Conservation (phyloP, 2,113 vertebrate species). For the Sterrhoptilus dennistouni region DNA sequence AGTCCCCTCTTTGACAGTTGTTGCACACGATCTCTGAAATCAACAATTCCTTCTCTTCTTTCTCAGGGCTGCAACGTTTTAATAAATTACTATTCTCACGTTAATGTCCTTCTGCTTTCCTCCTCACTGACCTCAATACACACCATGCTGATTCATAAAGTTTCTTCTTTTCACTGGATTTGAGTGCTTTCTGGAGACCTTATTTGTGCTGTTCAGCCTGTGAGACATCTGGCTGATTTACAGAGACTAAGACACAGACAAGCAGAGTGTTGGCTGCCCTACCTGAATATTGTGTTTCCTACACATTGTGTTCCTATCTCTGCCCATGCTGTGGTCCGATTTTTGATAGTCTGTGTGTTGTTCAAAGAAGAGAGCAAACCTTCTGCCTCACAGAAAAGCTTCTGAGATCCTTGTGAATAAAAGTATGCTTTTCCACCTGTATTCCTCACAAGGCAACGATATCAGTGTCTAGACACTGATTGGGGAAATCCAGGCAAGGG, state of each 20-base stretch:
- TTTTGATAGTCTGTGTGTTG: background rate
- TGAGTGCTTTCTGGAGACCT: constrained; percentile 3
- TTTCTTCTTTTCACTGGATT: background rate
- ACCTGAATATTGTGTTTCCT: background rate
- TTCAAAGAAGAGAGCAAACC: background rate
- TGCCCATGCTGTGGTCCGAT: background rate
- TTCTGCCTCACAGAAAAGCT: background rate
- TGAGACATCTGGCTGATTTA: background rate
- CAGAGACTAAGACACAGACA: background rate
- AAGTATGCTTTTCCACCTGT: background rate
- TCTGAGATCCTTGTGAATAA: background rate
- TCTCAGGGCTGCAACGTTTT: background rate
- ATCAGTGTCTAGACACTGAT: background rate
- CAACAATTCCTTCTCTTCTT: background rate
- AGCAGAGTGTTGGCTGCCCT: background rate
- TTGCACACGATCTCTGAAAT: background rate
- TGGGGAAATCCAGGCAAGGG: background rate
- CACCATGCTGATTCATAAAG: background rate
- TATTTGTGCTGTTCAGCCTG: background rate
- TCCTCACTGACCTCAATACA: background rate
- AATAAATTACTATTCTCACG: background rate
- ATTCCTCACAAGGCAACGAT: background rate
- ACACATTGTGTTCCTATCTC: background rate
- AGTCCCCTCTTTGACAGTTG: background rate
- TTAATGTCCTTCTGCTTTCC: constrained; percentile 23